Conservation (phyloP, 1,140 invertebrate genomes). For the Tenebrio molitor region DNA sequence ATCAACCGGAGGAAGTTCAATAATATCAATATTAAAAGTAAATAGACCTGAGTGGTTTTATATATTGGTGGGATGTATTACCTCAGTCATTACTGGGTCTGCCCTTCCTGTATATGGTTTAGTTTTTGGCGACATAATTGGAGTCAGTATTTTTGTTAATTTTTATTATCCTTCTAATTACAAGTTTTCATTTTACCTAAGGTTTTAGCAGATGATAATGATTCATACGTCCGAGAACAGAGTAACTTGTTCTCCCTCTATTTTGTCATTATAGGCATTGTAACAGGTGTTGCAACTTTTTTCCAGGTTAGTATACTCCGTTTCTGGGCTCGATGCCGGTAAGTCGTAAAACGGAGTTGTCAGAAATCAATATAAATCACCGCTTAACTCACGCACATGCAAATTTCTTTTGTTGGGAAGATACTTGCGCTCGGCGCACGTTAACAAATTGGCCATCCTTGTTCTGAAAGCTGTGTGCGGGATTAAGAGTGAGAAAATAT, state of each 20-base stretch:
- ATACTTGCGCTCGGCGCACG: too few species aligned
- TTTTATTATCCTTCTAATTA: constrained; percentile 16
- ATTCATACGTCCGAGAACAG: constrained; percentile 70
- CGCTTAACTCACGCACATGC: too few species aligned
- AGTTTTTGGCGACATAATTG: constrained; percentile 41
- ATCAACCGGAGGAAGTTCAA: too few species aligned
- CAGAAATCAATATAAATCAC: too few species aligned
- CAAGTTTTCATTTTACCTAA: too few species aligned
- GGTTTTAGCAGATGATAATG: constrained; percentile 70
- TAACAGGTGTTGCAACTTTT: constrained; percentile 79
- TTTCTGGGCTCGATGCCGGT: too few species aligned
- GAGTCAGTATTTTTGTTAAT: neutral
- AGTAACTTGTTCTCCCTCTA: constrained; percentile 77
- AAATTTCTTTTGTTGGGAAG: too few species aligned
- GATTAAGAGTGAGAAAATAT: too few species aligned
- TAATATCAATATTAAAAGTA: too few species aligned
- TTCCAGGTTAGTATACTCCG: constrained; percentile 67
- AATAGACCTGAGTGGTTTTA: constrained; percentile 26
- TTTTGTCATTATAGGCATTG: constrained; percentile 79
- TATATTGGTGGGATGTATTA: constrained; percentile 3
- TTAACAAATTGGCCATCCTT: too few species aligned
- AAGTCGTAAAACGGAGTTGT: too few species aligned
- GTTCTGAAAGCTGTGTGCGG: too few species aligned
- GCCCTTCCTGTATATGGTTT: constrained; percentile 25
- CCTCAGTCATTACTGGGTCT: constrained; percentile 9